phyloP scores from a whole-genome alignment of 2,888 invertebrate genomes.

The Thysanoteuthis rhombus region DNA sequence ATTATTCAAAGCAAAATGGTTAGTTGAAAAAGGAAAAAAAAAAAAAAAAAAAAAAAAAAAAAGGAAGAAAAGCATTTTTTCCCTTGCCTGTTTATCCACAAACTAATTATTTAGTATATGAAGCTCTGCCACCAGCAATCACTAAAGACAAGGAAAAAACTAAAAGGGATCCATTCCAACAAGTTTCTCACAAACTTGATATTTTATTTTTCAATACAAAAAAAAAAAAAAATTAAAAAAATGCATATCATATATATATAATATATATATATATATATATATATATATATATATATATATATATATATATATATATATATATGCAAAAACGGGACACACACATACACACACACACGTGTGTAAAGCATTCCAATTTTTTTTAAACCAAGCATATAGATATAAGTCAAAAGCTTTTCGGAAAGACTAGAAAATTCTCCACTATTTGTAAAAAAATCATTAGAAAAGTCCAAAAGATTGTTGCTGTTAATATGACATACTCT shows the following conservation, averaged over 20 bases:
- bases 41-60: background rate
- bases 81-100: conserved; percentile 20
- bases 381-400: background rate
- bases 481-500: background rate
- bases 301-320: background rate
- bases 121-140: conserved; percentile 32
- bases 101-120: conserved; percentile 1
- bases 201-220: background rate
- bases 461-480: background rate
- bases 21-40: background rate
- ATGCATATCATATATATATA: no score
- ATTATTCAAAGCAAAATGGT: background rate
- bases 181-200: background rate
- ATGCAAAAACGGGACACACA: background rate
- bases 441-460: background rate
- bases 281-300: background rate
- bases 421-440: background rate
- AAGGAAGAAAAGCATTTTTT: background rate
- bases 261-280: background rate
- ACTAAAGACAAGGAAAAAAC: conserved; percentile 30
- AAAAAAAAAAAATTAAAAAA: no score
- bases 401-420: background rate
- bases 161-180: conserved; percentile 32
- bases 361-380: background rate
- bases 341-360: background rate